Base-by-base conservation (phyloP, 1,140 invertebrate genomes). In the Coptotermes formosanus region DNA sequence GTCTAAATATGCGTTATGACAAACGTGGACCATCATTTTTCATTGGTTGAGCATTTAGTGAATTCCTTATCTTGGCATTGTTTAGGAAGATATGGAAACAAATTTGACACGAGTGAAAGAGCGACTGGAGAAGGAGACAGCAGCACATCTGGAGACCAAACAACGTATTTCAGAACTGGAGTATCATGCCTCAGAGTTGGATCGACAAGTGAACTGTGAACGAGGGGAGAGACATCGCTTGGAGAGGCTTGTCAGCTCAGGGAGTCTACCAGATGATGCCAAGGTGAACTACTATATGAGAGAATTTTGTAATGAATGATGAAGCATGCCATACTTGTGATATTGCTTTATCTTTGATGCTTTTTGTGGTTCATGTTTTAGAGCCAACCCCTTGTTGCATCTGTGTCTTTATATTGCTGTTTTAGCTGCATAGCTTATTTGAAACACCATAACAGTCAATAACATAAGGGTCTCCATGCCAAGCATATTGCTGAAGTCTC, bases 211-310 rank as follows among this genome's bases (percentile, higher is more conserved):
- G n/a, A 94, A 94, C 81, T 95, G 94, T 89, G 97, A 98, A 90
- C 94, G 97, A 88, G 94, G 94, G 32, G 97, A 98, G 90, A 92
- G 96, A 86, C 93, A 94, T 85, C 94, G 97, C 82, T 92, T 98
- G 85, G 97, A 98, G 90, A 94, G 96, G 88, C 92, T 98, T 84
- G 95, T 98, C 30, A 96, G 94, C 85, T 96, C 96, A 88, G 97
- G 96, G 81, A 97, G 96, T 91, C 94, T 98, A 89, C 97, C 97
- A 64, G 97, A 98, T 91, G 97, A 98, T 91, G 96, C 97, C 2
- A 98, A 98, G 92, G 96, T 96, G 88, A 90, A 90, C 45, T 48
- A 48, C 11, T 16, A 52, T 43, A 9, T 83, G 81, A 1, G 81
- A 43, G 11, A 82, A 8, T 30, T 2, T 12, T 82, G 4, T 82